Evolutionary conservation across 2,888 invertebrate genomes (phyloP), one percentile per base, ranked within the genome.

Genomic region (Zelleria hepariella): DNA sequence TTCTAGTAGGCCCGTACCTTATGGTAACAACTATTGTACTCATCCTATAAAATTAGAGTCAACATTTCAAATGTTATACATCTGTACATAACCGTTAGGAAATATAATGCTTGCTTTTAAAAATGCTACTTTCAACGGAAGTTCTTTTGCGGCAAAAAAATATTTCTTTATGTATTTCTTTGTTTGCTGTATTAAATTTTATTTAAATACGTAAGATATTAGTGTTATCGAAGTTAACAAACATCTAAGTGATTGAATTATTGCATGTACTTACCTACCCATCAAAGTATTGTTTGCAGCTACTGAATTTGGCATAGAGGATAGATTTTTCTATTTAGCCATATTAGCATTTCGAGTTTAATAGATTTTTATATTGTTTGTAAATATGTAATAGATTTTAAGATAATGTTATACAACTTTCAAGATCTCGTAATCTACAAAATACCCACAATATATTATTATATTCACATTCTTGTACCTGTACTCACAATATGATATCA

Each of bases 301-400:
- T 42, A 42, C 32, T 42, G 10, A 42, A 15, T 42, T 42, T 42
- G 32, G 15, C 15, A 42, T 15, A 42, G 32, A 42, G 32, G 10
- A 42, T 42, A 42, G 32, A 42, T 42, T 42, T 42, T 42, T n/a
- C n/a, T n/a, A n/a, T n/a, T n/a, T n/a, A 10, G 32, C 18, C 18
- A 18, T 49, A 49, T 49, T n/a, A 49, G 49, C 18, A n/a, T 49
- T 49, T 49, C 49, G 20, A 49, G 49, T 49, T 21, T 49, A 20
- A 20, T 49, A 49, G 49, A 49, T 49, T 49, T 42, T 49, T 49
- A 49, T 58, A 59, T 32, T 62, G 54, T 63, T 62, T 54, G 60
- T 54, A 48, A 57, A 66, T 69, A 70, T 70, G 67, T 67, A 68
- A 65, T 77, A 72, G 63, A 67, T 63, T 49, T 49, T 77, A 76